phyloP scores from a whole-genome alignment of 1,140 invertebrate species.

The Drosophila obscura region DNA sequence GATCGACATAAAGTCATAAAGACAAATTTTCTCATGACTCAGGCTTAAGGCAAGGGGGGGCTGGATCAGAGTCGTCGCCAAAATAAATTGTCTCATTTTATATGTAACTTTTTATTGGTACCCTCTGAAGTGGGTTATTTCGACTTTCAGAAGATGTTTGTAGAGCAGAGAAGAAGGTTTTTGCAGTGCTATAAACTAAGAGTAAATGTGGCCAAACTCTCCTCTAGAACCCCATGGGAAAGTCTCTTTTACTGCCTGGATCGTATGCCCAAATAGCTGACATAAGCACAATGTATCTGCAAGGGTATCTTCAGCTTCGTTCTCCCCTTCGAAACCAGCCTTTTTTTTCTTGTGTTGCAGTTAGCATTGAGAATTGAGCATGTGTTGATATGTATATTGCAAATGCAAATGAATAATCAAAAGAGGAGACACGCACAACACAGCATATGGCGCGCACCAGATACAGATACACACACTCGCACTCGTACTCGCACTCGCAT shows the following conservation, averaged over 20 bases:
- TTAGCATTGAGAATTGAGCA: conserved; percentile 37
- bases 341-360: conserved; percentile 26
- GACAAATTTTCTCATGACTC: conserved; percentile 62
- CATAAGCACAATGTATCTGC: no score
- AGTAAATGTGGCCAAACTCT: no score
- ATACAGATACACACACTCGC: conserved; percentile 21
- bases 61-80: conserved; percentile 44
- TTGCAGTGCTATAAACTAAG: no score
- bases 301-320: no score
- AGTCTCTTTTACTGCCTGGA: no score
- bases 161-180: no score
- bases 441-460: conserved; percentile 58
- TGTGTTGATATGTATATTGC: conserved; percentile 65
- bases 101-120: conserved; percentile 3
- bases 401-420: conserved; percentile 68
- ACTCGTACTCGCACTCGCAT: no score
- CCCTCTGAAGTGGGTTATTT: neutral
- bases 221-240: no score
- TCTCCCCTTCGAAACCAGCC: neutral
- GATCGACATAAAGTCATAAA: conserved; percentile 55
- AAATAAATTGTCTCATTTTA: conserved; percentile 47
- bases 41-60: conserved; percentile 36
- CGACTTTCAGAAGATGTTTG: no score
- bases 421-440: conserved; percentile 38
- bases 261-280: no score